phyloP scores from a whole-genome alignment of 2,113 vertebrate species.

The Arenaria interpres region DNA sequence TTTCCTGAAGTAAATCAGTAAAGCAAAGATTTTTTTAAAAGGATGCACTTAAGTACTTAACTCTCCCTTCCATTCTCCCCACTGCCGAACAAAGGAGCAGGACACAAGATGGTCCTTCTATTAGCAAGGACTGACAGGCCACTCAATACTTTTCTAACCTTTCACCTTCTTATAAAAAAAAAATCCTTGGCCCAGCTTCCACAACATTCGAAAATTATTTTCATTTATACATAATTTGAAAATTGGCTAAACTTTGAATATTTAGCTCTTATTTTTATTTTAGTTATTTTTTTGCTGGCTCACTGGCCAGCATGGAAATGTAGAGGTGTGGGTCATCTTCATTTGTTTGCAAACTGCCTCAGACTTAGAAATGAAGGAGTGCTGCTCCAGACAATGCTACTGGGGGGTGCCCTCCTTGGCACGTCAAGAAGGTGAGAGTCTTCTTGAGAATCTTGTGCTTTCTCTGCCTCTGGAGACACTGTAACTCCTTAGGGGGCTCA shows the following conservation, averaged over 20 bases:
- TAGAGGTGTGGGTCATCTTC: not conserved
- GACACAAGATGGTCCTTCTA: not conserved
- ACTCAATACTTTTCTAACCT: not conserved
- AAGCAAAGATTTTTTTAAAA: not conserved
- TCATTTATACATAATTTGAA: not conserved
- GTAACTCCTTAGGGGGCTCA: not conserved
- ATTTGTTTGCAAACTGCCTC: not conserved
- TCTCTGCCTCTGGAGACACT: not conserved
- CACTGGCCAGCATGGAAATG: not conserved
- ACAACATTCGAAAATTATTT: not conserved
- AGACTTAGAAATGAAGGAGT: not conserved
- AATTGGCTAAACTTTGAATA: not conserved
- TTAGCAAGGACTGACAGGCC: not conserved
- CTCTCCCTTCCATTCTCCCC: not conserved
- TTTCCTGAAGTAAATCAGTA: not conserved
- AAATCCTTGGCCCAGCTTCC: not conserved
- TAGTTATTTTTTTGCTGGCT: not conserved
- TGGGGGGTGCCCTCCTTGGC: not conserved
- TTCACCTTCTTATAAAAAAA: not conserved
- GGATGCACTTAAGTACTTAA: not conserved
- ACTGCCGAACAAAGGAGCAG: not conserved
- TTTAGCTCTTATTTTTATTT: not conserved
- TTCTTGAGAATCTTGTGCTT: not conserved
- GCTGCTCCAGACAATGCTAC: not conserved
- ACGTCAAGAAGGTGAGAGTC: not conserved